A percentile compares a stretch with the other conserved stretches of the same genome.
Conservation (phyloP, 2,888 invertebrate genomes). For the Troglohyphantes excavatus region DNA sequence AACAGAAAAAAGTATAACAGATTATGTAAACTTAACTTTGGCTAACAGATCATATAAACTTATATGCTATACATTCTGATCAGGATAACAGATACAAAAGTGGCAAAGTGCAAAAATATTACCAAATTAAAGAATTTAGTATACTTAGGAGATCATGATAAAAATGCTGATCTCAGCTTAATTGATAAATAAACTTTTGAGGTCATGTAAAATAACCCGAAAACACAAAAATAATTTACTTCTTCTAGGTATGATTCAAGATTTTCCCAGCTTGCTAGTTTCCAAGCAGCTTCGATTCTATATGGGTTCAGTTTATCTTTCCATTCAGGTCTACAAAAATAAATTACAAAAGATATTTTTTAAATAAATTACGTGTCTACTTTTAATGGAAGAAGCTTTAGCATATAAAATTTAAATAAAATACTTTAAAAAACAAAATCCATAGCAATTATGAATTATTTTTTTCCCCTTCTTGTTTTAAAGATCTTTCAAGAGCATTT, state of each 20-base stretch:
- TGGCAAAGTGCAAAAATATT: no score
- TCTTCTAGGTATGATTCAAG: slow-evolving; percentile 85
- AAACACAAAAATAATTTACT: slow-evolving; percentile 23
- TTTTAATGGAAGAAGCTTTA: no score
- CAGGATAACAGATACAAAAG: no score
- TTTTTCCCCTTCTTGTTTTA: no score
- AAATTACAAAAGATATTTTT: background rate
- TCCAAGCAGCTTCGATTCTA: slow-evolving; percentile 93
- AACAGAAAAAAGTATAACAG: background rate
- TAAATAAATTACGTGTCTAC: no score
- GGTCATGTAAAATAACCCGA: no score
- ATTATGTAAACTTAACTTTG: background rate
- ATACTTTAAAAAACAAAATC: background rate
- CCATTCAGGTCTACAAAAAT: slow-evolving; percentile 79
- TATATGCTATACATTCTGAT: no score
- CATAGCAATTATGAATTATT: no score
- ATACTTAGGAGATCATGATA: background rate
- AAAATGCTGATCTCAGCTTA: background rate
- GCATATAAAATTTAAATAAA: background rate
- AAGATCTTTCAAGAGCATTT: no score
- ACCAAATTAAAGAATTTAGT: no score
- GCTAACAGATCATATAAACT: no score
- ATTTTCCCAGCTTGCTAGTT: slow-evolving; percentile 91
- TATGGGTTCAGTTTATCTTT: slow-evolving; percentile 85
- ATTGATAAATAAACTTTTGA: no score